Percentiles rank a stretch among this genome's conserved stretches.
Evolutionary conservation across 2,888 invertebrate species (phyloP).

Genomic region (Sarcophaga caerulescens): DNA sequence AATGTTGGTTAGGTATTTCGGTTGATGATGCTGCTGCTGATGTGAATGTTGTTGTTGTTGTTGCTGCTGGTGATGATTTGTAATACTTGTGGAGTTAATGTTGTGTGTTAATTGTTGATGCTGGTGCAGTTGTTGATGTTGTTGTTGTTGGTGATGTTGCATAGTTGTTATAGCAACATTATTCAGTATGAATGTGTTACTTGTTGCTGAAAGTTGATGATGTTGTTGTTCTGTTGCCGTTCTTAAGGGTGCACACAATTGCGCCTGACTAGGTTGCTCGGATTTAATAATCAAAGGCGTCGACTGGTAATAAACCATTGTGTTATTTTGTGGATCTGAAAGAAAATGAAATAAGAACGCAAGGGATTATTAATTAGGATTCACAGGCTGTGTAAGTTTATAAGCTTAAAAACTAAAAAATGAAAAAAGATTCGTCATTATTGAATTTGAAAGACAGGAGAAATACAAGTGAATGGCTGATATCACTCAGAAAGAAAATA

Average conservation of each 20-base stretch:
- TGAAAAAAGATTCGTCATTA: too few relatives aligned
- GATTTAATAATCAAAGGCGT: constrained; percentile 80
- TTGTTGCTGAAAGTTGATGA: constrained; percentile 70
- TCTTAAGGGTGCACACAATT: constrained; percentile 76
- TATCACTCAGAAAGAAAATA: too few relatives aligned
- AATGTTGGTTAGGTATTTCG: constrained; percentile 68
- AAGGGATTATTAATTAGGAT: background rate
- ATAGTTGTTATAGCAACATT: constrained; percentile 56
- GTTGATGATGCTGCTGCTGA: constrained; percentile 70
- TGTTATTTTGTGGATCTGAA: constrained; percentile 75
- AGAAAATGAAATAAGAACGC: background rate
- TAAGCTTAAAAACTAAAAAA: too few relatives aligned
- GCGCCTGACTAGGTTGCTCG: constrained; percentile 78
- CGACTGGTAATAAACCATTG: constrained; percentile 81
- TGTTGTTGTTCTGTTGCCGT: constrained; percentile 66
- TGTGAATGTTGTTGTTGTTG: constrained; percentile 64
- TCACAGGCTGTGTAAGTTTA: background rate
- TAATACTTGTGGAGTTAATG: constrained; percentile 72
- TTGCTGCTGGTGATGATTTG: constrained; percentile 28
- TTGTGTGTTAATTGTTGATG: constrained; percentile 70
- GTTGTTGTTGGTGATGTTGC: constrained; percentile 6
- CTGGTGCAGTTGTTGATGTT: constrained; percentile 69
- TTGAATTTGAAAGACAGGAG: too few relatives aligned
- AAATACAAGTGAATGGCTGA: too few relatives aligned
- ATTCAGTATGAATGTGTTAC: constrained; percentile 61